Evolutionary conservation across 2,113 vertebrate genomes (phyloP), one percentile per base, ranked within the genome.

Genomic region (Rafetus swinhoei): DNA sequence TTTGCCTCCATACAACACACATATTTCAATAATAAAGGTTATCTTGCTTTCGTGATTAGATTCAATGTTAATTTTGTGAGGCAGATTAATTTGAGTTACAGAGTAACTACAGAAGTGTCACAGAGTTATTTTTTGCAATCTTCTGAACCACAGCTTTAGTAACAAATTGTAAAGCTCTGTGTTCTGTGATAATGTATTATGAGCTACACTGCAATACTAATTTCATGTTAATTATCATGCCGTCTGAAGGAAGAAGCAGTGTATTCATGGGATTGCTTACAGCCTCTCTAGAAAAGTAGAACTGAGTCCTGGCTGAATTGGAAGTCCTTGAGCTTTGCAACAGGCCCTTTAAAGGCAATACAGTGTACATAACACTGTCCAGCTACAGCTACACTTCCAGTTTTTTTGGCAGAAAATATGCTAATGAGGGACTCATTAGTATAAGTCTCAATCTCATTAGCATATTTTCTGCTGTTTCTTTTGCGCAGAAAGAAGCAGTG

Each of bases 181-280:
- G 16, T 86, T 87, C 27, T 18, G 16, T 0, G 0, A 0, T 25
- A 77, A 83, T 81, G 93, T 55, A 65, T 94, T 22, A 65, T 3
- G 79, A 93, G 87, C 85, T 29, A 0, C 74, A 19, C n/a, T 13
- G 35, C 80, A 72, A 74, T 65, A 39, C 79, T 84, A 90, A 95
- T 92, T 92, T n/a, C 56, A 7, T 62, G 79, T 21, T 10, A 81
- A 90, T 95, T 92, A 92, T 62, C 89, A 81, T 52, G 3, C 82
- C 59, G 74, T 12, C 87, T 92, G 89, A 13, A 50, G 55, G 87
- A 79, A 93, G 87, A 62, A 89, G 11, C 0, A 3, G 16, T 62
- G 55, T 39, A 7, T 81, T 55, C 15, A 11, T 15, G 10, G 56
- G 87, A 39, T 27, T 85, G 87, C 50, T 84, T 50, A 35, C 2